Evolutionary conservation across 1,140 invertebrate species (phyloP).

Genomic region (silkworm (Bombyx mori)): DNA sequence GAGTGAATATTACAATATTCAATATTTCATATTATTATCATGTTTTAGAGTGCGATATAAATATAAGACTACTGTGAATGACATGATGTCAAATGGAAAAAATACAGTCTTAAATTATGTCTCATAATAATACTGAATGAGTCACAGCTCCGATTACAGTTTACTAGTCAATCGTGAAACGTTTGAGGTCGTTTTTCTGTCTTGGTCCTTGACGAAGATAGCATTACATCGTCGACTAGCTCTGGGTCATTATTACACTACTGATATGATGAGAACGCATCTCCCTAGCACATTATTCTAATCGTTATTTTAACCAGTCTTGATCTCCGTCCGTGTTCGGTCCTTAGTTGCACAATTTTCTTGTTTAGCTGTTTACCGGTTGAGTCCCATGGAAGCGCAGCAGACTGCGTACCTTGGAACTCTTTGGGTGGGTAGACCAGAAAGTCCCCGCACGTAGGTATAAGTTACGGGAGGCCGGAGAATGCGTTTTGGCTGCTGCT

Average conservation of each 20-base stretch:
- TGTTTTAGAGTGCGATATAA: no score
- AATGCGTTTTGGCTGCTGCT: conserved; percentile 77
- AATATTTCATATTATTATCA: no score
- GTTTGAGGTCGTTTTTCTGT: conserved; percentile 11
- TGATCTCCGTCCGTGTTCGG: conserved; percentile 39
- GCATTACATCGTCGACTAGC: conserved; percentile 27
- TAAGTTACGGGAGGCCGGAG: conserved; percentile 82
- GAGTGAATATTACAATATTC: no score
- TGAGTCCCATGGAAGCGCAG: conserved; percentile 41
- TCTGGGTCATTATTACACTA: conserved; percentile 30
- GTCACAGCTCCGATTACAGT: conserved; percentile 28
- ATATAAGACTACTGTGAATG: no score
- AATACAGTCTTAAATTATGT: no score
- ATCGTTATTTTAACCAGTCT: conserved; percentile 56
- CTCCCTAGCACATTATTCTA: conserved; percentile 43
- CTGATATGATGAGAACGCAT: conserved; percentile 58
- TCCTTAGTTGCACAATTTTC: conserved; percentile 14
- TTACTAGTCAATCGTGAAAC: no score
- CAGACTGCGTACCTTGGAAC: conserved; percentile 73
- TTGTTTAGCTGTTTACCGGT: conserved; percentile 37
- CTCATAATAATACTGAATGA: conserved; percentile 21
- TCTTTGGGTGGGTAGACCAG: conserved; percentile 83
- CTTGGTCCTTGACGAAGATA: conserved; percentile 56
- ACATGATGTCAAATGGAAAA: no score
- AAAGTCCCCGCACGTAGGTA: conserved; percentile 83